Conservation (phyloP, 1,140 invertebrate species). For the Orius laevigatus region DNA sequence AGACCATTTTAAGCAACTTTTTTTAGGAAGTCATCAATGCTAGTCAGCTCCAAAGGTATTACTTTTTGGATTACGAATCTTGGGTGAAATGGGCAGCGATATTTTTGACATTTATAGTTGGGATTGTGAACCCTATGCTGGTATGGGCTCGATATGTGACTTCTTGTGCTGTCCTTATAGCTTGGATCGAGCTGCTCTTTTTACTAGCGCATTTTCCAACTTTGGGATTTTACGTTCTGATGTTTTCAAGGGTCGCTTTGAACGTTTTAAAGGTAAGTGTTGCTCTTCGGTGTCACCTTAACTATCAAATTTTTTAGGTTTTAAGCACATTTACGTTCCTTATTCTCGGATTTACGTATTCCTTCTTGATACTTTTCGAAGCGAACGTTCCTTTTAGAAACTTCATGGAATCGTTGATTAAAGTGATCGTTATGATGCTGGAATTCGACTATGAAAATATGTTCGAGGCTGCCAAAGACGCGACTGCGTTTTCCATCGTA, state of each 20-base stretch:
- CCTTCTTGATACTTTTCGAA: slow-evolving; percentile 34
- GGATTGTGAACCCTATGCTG: slow-evolving; percentile 4
- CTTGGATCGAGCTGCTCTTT: slow-evolving; percentile 36
- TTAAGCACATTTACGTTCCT: slow-evolving; percentile 33
- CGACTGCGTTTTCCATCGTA: slow-evolving; percentile 17
- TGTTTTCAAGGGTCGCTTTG: slow-evolving; percentile 32
- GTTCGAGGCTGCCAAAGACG: slow-evolving; percentile 22
- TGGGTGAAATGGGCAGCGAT: slow-evolving; percentile 20
- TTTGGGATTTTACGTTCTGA: slow-evolving; percentile 33
- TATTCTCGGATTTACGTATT: slow-evolving; percentile 36
- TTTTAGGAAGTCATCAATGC: slow-evolving; percentile 20
- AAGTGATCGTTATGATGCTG: slow-evolving; percentile 39
- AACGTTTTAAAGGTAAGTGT: slow-evolving; percentile 30
- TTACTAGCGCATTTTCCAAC: slow-evolving; percentile 32
- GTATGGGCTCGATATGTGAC: slow-evolving; percentile 32
- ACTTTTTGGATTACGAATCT: slow-evolving; percentile 19
- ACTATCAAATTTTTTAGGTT: slow-evolving; percentile 21
- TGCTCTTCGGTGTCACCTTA: background rate
- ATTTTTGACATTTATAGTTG: slow-evolving; percentile 9
- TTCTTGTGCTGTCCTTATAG: slow-evolving; percentile 31
- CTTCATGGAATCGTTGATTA: slow-evolving; percentile 30
- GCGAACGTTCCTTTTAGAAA: slow-evolving; percentile 27
- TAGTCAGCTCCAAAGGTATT: slow-evolving; percentile 17
- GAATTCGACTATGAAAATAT: slow-evolving; percentile 35
- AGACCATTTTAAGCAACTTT: background rate